Evolutionary conservation across 92 coral and sea anemone genomes (phyloP), one percentile per base, ranked within the genome.

Genomic region (Phenganax marumi): DNA sequence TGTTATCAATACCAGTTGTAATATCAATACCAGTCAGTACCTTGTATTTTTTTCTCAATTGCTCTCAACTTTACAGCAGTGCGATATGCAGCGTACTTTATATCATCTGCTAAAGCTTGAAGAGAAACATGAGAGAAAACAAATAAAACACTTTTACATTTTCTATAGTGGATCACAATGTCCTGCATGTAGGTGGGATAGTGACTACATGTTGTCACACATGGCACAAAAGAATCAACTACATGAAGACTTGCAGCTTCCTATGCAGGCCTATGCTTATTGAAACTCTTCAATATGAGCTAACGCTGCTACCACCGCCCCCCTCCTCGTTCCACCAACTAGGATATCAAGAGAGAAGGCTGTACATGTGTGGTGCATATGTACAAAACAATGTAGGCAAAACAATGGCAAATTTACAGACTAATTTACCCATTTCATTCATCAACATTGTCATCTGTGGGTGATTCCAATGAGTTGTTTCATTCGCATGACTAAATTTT

Each of bases 31-130:
- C n/a, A n/a, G n/a, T n/a, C n/a, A n/a, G n/a, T 90, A 94, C 98
- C 76, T 79, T 94, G 95, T 7, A 97, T 90, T 49, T 77, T 89
- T 79, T 95, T 95, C 84, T 95, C 97, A 52, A 95, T 95, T n/a
- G 96, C 95, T 81, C 98, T 91, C 16, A 95, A 89, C 83, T 95
- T 95, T 92, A 95, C 90, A n/a, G 98, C 98, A 1, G 97, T 95
- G 48, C 98, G 91, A 84, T 95, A 95, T 39, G 98, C 98, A 23
- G 98, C 98, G 87, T 95, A 95, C 87, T 92, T 95, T 82, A 95
- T 95, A 80, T 89, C 90, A 84, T 90, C 88, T 18, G 93, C 90
- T 48, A 86, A 86, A 82, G 89, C 98, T 95, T 81, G 62, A 79
- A 80, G 47, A 18, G 18, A 19, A 77, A 49, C 70, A 25, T 10